phyloP scores from a whole-genome alignment of 2,888 invertebrate genomes.

The Calameuta filiformis region DNA sequence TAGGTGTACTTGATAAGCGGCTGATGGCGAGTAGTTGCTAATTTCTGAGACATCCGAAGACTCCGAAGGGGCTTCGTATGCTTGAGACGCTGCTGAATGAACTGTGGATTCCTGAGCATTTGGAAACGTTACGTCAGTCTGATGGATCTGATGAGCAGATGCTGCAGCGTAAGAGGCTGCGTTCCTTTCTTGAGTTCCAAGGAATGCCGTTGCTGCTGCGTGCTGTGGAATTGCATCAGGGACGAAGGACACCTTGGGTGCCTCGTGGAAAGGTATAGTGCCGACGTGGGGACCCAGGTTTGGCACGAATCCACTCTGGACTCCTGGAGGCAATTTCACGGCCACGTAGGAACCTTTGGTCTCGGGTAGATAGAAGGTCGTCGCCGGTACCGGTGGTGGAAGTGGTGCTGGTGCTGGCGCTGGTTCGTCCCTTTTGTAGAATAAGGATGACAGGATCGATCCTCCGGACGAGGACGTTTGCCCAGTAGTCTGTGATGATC shows the following conservation, averaged over 20 bases:
- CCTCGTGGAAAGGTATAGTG: constrained; percentile 11
- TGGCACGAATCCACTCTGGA: not conserved
- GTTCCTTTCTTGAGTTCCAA: too few species aligned
- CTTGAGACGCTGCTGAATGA: too few species aligned
- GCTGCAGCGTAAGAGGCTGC: too few species aligned
- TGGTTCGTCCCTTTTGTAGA: not conserved
- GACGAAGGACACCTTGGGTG: constrained; percentile 7
- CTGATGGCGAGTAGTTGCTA: not conserved
- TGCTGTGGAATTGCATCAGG: not conserved
- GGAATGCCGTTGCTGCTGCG: too few species aligned
- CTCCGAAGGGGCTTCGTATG: too few species aligned
- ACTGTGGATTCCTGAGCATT: too few species aligned
- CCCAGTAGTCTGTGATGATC: not conserved
- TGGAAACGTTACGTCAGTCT: too few species aligned
- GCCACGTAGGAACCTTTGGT: constrained; percentile 27
- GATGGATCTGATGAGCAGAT: too few species aligned
- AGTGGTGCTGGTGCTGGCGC: not conserved
- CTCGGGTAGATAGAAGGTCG: constrained; percentile 24
- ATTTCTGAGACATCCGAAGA: too few species aligned
- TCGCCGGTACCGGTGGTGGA: not conserved
- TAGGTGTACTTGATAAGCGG: not conserved
- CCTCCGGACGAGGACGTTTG: constrained; percentile 3
- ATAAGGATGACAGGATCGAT: constrained; percentile 9
- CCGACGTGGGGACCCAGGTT: constrained; percentile 1
- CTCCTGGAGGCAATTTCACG: constrained; percentile 15